Base-by-base conservation (phyloP, 1,140 invertebrate genomes). In the Fopius arisanus region DNA sequence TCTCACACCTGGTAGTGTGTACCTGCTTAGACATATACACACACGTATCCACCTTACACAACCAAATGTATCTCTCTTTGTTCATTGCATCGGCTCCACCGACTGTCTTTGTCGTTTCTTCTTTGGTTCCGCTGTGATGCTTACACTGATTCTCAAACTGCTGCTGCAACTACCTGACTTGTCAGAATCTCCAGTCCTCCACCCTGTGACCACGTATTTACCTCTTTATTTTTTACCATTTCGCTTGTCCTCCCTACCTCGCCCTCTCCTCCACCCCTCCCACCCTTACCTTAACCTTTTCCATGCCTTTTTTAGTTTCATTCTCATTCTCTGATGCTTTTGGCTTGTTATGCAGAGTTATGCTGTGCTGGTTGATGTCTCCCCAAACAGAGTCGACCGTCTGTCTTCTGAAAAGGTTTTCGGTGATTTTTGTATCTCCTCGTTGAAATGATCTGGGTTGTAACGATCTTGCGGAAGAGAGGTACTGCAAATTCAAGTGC, bases 1-100 rank as follows among this genome's bases (percentile, higher is more conserved):
- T 77, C 81, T 82, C 81, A 81, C 81, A 81, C 81, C 81, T 81
- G 81, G 80, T 73, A 67, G 3, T 19, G 41, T 54, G 37, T 26
- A 62, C 41, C 72, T 67, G 75, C 72, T 40, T 67, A 23, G 21
- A 29, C 43, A 23, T 16, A 21, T 62, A 67, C 66, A 37, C 33
- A 37, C 7, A 37, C 12, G 9, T 12, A 7, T 37, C 67, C 31
- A 73, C 48, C 62, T 12, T 19, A 33, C 23, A 54, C 48, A 54
- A 21, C 48, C 23, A 37, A 29, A 48, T 73, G 65, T 68, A 62
- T 62, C 51, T 73, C 54, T 48, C 51, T 69, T 43, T 9, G 16
- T 28, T 62, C 72, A 37, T 41, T 73, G n/a, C 16, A 41, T 65
- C 26, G 54, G 31, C 28, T 63, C 23, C 63, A 28, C 51, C 40